Base-by-base conservation (phyloP, 2,797 vertebrate genomes). In the Hydrolagus colliei region DNA sequence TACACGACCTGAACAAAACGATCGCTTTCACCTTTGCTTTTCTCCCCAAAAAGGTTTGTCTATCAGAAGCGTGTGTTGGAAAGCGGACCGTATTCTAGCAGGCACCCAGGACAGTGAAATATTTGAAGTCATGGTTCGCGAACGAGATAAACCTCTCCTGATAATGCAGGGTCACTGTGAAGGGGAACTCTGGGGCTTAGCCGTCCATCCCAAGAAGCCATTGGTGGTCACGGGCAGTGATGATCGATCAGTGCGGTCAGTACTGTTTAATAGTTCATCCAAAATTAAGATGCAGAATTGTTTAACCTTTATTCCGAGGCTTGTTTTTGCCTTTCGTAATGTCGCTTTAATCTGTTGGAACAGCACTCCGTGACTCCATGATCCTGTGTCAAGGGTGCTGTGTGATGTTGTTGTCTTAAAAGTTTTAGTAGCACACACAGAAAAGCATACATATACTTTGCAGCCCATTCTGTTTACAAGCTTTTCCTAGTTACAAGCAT, bases 51-150 rank as follows among this genome's bases (percentile, higher is more conserved):
- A 91, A 98, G 97, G 97, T 86, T 94, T 99, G 87, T 99, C 97
- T 2, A 96, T 99, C 88, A 94, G 97, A 87, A 98, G 97, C 0
- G 98, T 99, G 73, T 99, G 97, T 89, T 99, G 98, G 98, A 97
- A 96, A 89, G 96, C 95, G 0, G 97, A 99, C 89, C 92, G 97
- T 7, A 95, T 99, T 80, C 92, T 98, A 78, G 97, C 96, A 0
- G 98, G 98, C 61, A 99, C 97, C 0, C 98, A 99, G 89, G 98
- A 99, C 93, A 97, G 98, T 9, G 98, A 99, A 92, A 97, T 99
- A 91, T 98, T 98, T 22, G 98, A 99, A 92, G 96, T 99, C 89
- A 96, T 98, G 85, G 97, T 99, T 16, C 90, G 96, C 71, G 98
- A 99, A 86, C 92, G 97, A 80, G 97, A 99, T 90, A 98, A 98